Evolutionary conservation across 2,113 vertebrate species (phyloP).

Genomic region (Spermophilus dauricus): DNA sequence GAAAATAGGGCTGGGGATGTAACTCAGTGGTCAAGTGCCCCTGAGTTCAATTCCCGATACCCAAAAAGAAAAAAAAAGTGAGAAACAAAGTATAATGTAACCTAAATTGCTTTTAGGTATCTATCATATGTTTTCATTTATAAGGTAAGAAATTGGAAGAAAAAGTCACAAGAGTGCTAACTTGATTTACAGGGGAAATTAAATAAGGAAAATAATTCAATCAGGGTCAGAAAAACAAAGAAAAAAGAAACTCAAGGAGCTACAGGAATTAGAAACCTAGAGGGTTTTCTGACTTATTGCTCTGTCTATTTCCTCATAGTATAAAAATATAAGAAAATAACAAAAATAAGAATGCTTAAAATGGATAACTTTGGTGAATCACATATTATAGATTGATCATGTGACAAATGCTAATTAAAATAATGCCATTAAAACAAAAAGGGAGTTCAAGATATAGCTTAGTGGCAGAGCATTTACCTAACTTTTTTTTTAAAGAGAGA

Average conservation of each 20-base stretch:
- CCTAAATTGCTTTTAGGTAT: neutral
- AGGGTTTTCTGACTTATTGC: too few relatives aligned
- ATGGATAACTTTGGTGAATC: neutral
- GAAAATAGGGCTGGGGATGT: too few relatives aligned
- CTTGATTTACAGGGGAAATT: neutral
- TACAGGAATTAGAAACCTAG: too few relatives aligned
- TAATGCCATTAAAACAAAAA: neutral
- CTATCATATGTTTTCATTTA: neutral
- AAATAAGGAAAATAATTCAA: too few relatives aligned
- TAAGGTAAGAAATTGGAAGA: neutral
- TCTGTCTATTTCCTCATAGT: neutral
- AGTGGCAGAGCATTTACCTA: neutral
- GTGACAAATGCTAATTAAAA: neutral
- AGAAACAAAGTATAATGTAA: neutral
- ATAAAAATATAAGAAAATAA: neutral
- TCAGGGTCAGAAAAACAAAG: too few relatives aligned
- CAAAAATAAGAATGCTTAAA: neutral
- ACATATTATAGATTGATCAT: neutral
- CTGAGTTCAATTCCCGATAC: too few relatives aligned
- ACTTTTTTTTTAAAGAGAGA: too few relatives aligned
- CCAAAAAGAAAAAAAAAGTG: too few relatives aligned
- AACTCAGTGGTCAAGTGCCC: too few relatives aligned
- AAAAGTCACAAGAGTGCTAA: neutral
- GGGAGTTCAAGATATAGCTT: neutral
- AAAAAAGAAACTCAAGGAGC: too few relatives aligned